Evolutionary conservation across 2,797 vertebrate genomes (phyloP), one percentile per base, ranked within the genome.

Genomic region (Intellagama lesueurii): DNA sequence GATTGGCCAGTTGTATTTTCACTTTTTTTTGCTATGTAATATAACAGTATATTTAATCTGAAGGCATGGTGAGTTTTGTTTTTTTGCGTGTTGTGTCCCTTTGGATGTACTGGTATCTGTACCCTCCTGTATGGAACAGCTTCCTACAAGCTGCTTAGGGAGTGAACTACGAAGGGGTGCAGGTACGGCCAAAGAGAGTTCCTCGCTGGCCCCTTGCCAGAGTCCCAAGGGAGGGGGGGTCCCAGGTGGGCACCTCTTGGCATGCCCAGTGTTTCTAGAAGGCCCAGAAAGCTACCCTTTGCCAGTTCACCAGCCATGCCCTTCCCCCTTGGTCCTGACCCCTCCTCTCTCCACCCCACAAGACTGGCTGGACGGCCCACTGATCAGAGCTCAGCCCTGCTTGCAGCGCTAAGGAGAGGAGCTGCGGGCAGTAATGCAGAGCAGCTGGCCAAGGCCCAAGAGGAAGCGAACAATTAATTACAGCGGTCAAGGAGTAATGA

Each of bases 381-480:
- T 56, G 30, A 9, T 3, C 9, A 1, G 11, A 11, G 24, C 7
- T 30, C 0, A 17, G 76, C 28, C 69, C 60, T 44, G 69, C 32
- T 75, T 0, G 0, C 1, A 79, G 80, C 92, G 89, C 80, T 52
- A 79, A 0, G 1, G 0, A 90, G 87, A 90, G 89, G 91, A 30
- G 68, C 66, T 73, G 0, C 1, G 2, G 76, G 92, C 56, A 14
- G 44, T 9, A 24, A n/a, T 82, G 91, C 64, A 24, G 91, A 93
- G 91, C 89, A 81, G 88, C 93, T 94, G 94, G 94, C 94, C 88
- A 85, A 19, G 0, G 70, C 92, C 93, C 94, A 90, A 91, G 92
- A 89, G 88, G 93, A 91, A 93, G 92, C 91, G 80, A 92, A 93
- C 88, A 89, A 92, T 93, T 94, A 94, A 94, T 95, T 92, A 92